Conservation (phyloP, 2,797 vertebrate species). For the Falco cherrug region DNA sequence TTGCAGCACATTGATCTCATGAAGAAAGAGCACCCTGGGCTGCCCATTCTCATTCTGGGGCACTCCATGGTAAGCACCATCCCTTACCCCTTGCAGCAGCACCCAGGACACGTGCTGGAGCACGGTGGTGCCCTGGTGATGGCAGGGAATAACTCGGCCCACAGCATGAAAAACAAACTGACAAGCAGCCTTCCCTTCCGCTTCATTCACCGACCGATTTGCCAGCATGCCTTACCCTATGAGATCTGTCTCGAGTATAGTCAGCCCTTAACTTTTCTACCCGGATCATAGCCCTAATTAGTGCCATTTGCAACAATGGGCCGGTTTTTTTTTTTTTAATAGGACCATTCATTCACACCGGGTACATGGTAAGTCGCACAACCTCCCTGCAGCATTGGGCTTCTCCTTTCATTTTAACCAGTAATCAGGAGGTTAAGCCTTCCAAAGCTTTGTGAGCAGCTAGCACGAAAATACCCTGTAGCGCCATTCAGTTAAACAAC, state of each 20-base stretch:
- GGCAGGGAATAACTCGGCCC: not conserved
- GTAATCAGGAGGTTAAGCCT: constrained; percentile 7
- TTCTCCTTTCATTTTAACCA: not conserved
- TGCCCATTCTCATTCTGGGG: constrained; percentile 90
- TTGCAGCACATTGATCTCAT: constrained; percentile 91
- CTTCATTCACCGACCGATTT: not conserved
- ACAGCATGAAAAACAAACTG: not conserved
- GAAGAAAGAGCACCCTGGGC: constrained; percentile 82
- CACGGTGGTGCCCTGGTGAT: not conserved
- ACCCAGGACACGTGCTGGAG: not conserved
- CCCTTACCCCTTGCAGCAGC: not conserved
- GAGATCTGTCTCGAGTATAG: not conserved
- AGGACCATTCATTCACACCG: not conserved
- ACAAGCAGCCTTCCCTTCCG: not conserved
- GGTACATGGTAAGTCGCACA: not conserved
- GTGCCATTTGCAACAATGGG: not conserved
- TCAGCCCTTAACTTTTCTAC: not conserved
- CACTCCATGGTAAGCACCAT: constrained; percentile 92
- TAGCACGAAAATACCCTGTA: not conserved
- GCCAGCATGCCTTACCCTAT: not conserved
- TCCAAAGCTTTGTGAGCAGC: not conserved
- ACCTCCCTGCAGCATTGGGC: not conserved
- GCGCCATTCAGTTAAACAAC: constrained; percentile 29
- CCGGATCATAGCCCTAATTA: not conserved
- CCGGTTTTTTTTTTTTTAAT: not conserved